Percentiles rank a stretch among this genome's conserved stretches.
Evolutionary conservation across 1,140 invertebrate genomes (phyloP).

Genomic region (Nephila pilipes): DNA sequence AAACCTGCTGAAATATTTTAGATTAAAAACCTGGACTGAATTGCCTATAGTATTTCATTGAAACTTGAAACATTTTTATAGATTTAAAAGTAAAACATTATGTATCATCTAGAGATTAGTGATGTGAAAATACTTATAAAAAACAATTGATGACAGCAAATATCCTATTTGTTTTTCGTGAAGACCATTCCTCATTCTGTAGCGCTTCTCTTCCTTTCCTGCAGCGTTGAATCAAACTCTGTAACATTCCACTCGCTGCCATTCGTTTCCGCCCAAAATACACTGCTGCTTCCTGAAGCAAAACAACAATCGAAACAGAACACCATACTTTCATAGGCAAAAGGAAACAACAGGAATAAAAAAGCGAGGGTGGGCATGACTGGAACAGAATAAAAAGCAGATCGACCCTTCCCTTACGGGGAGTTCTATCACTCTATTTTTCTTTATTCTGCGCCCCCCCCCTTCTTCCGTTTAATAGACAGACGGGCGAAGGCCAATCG

Average conservation of each 20-base stretch:
- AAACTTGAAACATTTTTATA: too few species aligned
- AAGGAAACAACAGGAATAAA: neutral
- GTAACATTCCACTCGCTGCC: neutral
- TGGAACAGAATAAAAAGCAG: neutral
- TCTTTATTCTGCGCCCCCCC: neutral
- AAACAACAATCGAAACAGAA: constrained; percentile 1
- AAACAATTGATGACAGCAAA: too few species aligned
- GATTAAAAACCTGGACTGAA: too few species aligned
- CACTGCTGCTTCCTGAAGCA: neutral
- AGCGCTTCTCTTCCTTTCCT: neutral
- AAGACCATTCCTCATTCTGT: too few species aligned
- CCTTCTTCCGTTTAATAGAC: neutral
- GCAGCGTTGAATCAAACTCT: neutral
- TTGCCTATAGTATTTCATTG: too few species aligned
- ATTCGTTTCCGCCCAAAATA: neutral
- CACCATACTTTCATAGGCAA: neutral
- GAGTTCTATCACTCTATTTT: constrained; percentile 10
- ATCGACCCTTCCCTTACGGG: neutral
- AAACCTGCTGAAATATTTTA: too few species aligned
- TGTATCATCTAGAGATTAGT: too few species aligned
- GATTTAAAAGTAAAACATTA: too few species aligned
- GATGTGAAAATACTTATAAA: too few species aligned
- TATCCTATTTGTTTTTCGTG: too few species aligned
- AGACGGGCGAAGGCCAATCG: constrained; percentile 29
- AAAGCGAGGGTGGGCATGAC: neutral